Conservation (phyloP, 1,140 invertebrate species). For the Agrypnia vestita region DNA sequence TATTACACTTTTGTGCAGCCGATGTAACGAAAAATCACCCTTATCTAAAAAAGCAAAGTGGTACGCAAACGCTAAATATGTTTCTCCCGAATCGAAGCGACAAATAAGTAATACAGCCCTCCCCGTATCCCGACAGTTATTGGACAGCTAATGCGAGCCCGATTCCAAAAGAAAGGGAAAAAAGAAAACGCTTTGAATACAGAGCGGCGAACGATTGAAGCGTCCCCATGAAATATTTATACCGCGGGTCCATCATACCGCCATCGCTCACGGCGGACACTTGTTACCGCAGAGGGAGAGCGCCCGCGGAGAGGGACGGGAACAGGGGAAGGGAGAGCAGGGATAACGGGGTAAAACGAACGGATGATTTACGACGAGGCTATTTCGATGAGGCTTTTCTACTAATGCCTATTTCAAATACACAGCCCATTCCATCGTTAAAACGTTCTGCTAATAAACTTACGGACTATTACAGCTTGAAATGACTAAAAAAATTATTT, state of each 20-base stretch:
- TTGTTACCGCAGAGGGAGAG: conserved; percentile 12
- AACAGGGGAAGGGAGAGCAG: not conserved
- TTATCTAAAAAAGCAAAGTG: no score
- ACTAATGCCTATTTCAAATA: no score
- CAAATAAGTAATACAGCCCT: no score
- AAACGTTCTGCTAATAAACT: no score
- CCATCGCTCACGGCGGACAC: conserved; percentile 12
- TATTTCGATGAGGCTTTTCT: conserved; percentile 14
- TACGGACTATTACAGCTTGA: no score
- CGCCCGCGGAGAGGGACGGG: not conserved
- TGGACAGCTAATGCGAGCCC: conserved; percentile 7
- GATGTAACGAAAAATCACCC: no score
- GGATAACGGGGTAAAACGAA: conserved; percentile 1
- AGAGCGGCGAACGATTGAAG: conserved; percentile 2
- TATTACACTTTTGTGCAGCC: no score
- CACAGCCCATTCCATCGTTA: no score
- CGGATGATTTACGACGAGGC: conserved; percentile 14
- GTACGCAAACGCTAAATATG: no score
- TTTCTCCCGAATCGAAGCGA: no score
- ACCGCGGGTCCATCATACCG: conserved; percentile 3
- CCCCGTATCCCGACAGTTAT: not conserved
- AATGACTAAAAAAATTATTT: no score
- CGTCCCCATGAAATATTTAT: not conserved
- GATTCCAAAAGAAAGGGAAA: not conserved
- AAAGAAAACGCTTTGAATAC: not conserved